Percentiles rank a stretch among this genome's conserved stretches.
phyloP scores from a whole-genome alignment of 2,888 invertebrate genomes.

The Bellardia pandia region DNA sequence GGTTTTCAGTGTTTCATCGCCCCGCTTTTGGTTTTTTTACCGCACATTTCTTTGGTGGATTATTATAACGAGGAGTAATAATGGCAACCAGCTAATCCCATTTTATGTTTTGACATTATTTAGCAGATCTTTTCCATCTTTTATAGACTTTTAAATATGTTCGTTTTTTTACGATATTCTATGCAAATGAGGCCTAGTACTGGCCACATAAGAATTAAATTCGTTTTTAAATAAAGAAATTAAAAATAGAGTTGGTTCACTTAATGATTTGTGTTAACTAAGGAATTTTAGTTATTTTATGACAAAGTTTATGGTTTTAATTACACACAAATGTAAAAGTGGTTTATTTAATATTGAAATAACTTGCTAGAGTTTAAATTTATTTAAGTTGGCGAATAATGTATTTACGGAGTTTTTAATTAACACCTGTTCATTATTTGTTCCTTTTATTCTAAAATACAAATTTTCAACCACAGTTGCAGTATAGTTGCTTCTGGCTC shows the following conservation, averaged over 20 bases:
- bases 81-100: constrained; percentile 33
- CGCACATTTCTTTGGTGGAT: constrained; percentile 4
- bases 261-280: constrained; percentile 12
- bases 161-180: constrained; percentile 4
- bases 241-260: background rate
- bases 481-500: constrained; percentile 49
- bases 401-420: background rate
- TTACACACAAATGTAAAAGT: background rate
- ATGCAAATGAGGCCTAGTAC: background rate
- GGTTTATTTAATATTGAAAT: background rate
- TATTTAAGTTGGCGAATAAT: background rate
- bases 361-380: no score
- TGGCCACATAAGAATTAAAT: constrained; percentile 41
- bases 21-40: background rate
- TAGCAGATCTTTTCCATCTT: background rate
- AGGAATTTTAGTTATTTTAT: background rate
- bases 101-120: constrained; percentile 30
- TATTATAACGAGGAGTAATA: background rate
- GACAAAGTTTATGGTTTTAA: background rate
- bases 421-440: constrained; percentile 53
- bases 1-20: background rate
- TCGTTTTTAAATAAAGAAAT: constrained; percentile 29
- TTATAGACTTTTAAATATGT: constrained; percentile 33
- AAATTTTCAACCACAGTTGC: constrained; percentile 31
- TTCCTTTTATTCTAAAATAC: background rate